These are phyloP conservation scores for Acleris laterana DNA, from an alignment of 2,888 invertebrate genomes.

Conservation along the genomic window DNA sequence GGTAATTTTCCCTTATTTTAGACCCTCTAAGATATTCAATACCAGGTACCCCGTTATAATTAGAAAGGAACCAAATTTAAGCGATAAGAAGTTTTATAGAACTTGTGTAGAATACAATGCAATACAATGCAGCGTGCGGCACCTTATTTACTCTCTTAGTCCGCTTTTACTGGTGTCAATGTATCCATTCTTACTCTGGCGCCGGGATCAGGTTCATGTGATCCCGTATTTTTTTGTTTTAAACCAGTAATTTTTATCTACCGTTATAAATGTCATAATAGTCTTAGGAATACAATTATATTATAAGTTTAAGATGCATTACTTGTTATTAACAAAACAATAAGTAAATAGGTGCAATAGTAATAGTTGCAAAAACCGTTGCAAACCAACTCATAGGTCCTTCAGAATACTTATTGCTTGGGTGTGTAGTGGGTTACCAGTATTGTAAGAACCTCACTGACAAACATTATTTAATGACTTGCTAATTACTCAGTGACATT, in stretches of 20 bases:
- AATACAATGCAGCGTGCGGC: too few relatives aligned
- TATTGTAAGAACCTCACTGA: conserved; percentile 7
- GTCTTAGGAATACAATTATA: too few relatives aligned
- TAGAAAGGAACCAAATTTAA: too few relatives aligned
- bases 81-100: too few relatives aligned
- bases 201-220: neutral
- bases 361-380: neutral
- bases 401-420: neutral
- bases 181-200: neutral
- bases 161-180: conserved; percentile 12
- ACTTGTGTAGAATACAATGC: neutral
- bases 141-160: conserved; percentile 2
- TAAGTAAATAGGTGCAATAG: neutral
- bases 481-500: neutral
- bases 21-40: too few relatives aligned
- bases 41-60: too few relatives aligned
- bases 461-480: neutral
- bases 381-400: neutral
- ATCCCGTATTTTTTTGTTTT: neutral
- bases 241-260: neutral
- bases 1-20: too few relatives aligned
- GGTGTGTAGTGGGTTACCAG: too few relatives aligned
- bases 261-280: too few relatives aligned
- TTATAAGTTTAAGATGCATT: neutral
- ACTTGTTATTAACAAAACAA: neutral